phyloP scores from a whole-genome alignment of 1,140 invertebrate genomes.

The Mactra quadrangularis region DNA sequence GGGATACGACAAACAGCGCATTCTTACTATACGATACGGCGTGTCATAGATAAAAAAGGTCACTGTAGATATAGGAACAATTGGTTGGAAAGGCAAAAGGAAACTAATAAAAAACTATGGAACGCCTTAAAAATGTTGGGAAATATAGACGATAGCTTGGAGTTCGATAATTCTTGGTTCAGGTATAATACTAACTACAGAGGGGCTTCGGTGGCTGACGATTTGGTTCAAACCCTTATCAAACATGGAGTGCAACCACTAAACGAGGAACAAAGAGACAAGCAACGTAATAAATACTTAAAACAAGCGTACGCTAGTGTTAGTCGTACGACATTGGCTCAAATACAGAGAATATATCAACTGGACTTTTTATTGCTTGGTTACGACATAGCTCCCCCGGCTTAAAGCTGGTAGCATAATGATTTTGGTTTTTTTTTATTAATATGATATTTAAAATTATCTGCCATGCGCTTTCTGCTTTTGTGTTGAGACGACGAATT shows the following conservation, averaged over 20 bases:
- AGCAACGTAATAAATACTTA: constrained; percentile 20
- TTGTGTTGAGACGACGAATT: too few relatives aligned
- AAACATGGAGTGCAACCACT: neutral
- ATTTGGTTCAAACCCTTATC: constrained; percentile 12
- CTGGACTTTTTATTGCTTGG: constrained; percentile 34
- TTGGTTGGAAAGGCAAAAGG: neutral
- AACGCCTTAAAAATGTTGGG: constrained; percentile 33
- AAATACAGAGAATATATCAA: constrained; percentile 33
- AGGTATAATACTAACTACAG: too few relatives aligned
- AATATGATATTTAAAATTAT: too few relatives aligned
- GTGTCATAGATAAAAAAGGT: neutral
- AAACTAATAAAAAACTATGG: constrained; percentile 23
- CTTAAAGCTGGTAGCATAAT: too few relatives aligned
- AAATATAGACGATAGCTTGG: constrained; percentile 18
- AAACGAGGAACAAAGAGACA: neutral
- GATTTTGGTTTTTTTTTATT: too few relatives aligned
- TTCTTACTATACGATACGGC: neutral
- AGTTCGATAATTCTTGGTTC: constrained; percentile 18
- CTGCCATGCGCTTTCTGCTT: too few relatives aligned
- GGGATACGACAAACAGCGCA: neutral
- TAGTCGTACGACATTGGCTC: neutral
- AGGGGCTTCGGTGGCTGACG: neutral
- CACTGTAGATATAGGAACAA: neutral
- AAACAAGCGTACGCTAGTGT: constrained; percentile 10
- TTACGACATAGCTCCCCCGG: constrained; percentile 18